Evolutionary conservation across 2,888 invertebrate genomes (phyloP).

Genomic region (Eulithis prunata): DNA sequence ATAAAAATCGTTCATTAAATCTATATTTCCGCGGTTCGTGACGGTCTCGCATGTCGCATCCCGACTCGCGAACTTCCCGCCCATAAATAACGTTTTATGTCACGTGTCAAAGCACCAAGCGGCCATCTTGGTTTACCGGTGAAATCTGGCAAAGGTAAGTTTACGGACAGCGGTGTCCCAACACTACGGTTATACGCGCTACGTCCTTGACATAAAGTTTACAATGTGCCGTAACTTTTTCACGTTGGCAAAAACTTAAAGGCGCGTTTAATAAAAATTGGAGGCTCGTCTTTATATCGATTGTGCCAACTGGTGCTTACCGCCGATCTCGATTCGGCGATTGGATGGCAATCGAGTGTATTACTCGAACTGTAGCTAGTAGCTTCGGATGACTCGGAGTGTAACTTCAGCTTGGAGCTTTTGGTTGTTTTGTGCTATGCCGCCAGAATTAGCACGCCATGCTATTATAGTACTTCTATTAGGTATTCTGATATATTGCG

Average conservation of each 20-base stretch:
- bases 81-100: constrained; percentile 80
- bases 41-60: constrained; percentile 77
- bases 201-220: constrained; percentile 59
- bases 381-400: constrained; percentile 50
- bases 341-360: constrained; percentile 68
- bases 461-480: constrained; percentile 39
- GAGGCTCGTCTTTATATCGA: constrained; percentile 73
- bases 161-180: constrained; percentile 48
- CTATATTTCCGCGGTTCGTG: constrained; percentile 76
- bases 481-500: constrained; percentile 23
- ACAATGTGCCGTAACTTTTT: constrained; percentile 49
- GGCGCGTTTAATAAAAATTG: constrained; percentile 64
- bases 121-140: constrained; percentile 72
- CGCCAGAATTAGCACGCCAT: constrained; percentile 37
- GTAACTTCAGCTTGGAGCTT: constrained; percentile 50
- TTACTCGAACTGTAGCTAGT: constrained; percentile 60
- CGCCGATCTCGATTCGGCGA: constrained; percentile 77
- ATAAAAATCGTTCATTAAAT: constrained; percentile 75
- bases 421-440: constrained; percentile 43
- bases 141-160: constrained; percentile 58
- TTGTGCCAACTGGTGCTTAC: constrained; percentile 82
- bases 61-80: constrained; percentile 77
- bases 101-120: constrained; percentile 71
- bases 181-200: constrained; percentile 54
- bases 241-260: constrained; percentile 48